Evolutionary conservation across 2,797 vertebrate genomes (phyloP), one percentile per base, ranked within the genome.

Genomic region (Sebastiscus albofasciatus): DNA sequence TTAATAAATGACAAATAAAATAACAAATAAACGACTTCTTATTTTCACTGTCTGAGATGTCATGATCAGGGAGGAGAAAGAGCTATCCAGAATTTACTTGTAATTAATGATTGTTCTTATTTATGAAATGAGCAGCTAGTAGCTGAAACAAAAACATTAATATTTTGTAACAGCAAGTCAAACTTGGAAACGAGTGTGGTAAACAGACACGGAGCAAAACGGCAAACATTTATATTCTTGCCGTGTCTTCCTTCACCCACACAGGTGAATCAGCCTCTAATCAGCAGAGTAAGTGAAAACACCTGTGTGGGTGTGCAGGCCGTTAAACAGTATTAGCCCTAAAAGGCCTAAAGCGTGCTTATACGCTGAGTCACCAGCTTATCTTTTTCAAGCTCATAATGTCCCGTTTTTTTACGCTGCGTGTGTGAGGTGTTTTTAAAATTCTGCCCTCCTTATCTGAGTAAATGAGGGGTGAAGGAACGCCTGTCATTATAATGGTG

Each of bases 201-300:
- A n/a, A 39, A 29, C 18, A 33, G 39, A 66, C 14, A 18, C 11
- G 14, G 36, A 46, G 64, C 18, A 16, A 13, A 49, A 49, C 18
- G 3, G 46, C 7, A 49, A 22, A 29, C 8, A 8, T 70, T 46
- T 16, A 8, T 62, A 42, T 67, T 42, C 52, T 11, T 55, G 1
- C 13, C 1, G 46, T 5, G 22, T 26, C 27, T 46, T 46, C 39
- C 39, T 22, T 62, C 20, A 34, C 33, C 33, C 67, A 55, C 26
- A 16, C 67, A 36, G 13, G 68, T 69, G 52, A 56, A 20, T 69
- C 67, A 12, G 52, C 29, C 12, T 34, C 22, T 79, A 27, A 79
- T 78, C 60, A 72, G 52, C 27, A 70, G 67, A 55, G 24, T 18
- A 70, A 56, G n/a, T 72, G 49, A n/a, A 39, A 70, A 39, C 42